phyloP scores from a whole-genome alignment of 2,113 vertebrate species.

The Myotis brandtii region DNA sequence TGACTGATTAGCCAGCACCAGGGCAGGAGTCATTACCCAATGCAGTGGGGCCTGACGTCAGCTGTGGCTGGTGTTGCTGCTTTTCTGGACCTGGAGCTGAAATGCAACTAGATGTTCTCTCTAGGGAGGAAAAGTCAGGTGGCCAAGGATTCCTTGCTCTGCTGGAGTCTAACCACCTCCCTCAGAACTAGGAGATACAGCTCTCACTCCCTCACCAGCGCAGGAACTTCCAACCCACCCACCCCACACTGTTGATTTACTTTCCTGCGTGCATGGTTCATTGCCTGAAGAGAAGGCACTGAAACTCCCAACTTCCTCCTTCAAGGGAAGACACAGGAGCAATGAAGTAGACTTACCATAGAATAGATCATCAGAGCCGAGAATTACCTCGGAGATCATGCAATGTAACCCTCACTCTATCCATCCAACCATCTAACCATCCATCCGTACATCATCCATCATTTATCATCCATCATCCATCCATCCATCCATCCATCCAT shows the following conservation, averaged over 20 bases:
- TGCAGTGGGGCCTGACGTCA: no score
- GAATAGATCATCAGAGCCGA: background rate
- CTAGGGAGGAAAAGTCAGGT: no score
- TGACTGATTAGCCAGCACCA: no score
- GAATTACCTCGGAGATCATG: background rate
- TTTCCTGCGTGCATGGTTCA: background rate
- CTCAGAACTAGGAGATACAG: background rate
- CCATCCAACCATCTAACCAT: background rate
- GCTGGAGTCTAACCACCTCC: no score
- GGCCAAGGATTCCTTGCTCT: no score
- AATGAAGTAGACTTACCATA: background rate
- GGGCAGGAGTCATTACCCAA: no score
- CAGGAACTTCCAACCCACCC: background rate
- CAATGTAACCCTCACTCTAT: background rate
- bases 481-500: background rate
- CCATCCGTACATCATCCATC: no score
- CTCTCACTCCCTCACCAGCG: background rate
- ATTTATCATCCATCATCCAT: no score
- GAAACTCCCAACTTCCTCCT: background rate
- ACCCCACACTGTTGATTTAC: background rate
- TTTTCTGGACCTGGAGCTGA: no score
- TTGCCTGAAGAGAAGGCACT: background rate
- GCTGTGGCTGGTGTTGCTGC: no score
- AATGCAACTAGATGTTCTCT: no score
- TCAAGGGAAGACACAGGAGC: background rate